Evolutionary conservation across 2,888 invertebrate species (phyloP).

Genomic region (Polymixis flavicincta): DNA sequence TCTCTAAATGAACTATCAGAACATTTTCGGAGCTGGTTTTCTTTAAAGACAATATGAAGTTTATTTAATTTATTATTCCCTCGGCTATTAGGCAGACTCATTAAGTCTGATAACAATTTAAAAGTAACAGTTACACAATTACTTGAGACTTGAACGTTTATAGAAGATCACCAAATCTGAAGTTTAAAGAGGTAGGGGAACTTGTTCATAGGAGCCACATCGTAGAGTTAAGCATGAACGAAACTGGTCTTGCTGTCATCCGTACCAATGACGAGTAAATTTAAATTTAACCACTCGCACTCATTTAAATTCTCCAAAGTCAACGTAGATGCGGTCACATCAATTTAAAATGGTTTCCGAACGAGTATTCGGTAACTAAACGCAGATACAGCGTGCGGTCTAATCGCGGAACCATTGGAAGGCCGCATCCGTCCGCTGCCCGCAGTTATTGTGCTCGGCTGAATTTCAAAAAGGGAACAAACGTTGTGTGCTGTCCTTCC

Average conservation of each 20-base stretch:
- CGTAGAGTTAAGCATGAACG: not conserved
- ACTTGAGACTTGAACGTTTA: too few species aligned
- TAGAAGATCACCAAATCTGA: not conserved
- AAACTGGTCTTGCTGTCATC: not conserved
- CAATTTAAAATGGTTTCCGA: slow-evolving; percentile 51
- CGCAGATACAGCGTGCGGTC: slow-evolving; percentile 57
- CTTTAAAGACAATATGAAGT: not conserved
- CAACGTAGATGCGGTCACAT: slow-evolving; percentile 23
- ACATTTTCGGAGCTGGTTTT: too few species aligned
- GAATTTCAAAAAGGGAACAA: slow-evolving; percentile 71
- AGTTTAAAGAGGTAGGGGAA: not conserved
- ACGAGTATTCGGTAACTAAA: slow-evolving; percentile 42
- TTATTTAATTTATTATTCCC: not conserved
- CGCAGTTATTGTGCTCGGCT: slow-evolving; percentile 66
- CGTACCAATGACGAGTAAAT: not conserved
- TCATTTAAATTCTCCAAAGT: not conserved
- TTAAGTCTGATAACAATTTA: too few species aligned
- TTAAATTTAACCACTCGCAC: not conserved
- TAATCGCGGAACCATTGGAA: slow-evolving; percentile 70
- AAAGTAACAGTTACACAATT: too few species aligned
- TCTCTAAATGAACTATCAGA: not conserved
- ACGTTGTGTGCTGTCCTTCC: slow-evolving; percentile 42
- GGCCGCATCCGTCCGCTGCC: slow-evolving; percentile 65
- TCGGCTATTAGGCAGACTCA: too few species aligned
- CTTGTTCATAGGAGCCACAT: not conserved